Conservation (phyloP, 2,113 vertebrate species). For the Chlorodrepanis virens region DNA sequence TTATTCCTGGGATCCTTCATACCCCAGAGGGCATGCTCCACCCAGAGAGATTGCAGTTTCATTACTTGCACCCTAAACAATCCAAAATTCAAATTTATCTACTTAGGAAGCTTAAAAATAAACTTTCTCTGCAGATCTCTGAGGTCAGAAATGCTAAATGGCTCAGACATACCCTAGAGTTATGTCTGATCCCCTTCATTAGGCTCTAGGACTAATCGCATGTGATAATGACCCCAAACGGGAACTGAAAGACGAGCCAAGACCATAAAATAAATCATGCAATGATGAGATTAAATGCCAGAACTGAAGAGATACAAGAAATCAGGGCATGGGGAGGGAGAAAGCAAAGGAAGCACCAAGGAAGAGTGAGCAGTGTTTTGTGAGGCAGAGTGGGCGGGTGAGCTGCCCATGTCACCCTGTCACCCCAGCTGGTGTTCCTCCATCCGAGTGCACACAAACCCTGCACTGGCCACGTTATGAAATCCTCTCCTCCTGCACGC, state of each 20-base stretch:
- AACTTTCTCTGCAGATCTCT: slow-evolving; percentile 34
- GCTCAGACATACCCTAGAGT: slow-evolving; percentile 31
- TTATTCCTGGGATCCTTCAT: slow-evolving; percentile 24
- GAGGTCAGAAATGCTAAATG: neutral
- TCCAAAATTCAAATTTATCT: slow-evolving; percentile 1
- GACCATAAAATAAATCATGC: neutral
- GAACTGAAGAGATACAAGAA: neutral
- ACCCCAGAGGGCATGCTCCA: neutral
- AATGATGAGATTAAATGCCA: neutral
- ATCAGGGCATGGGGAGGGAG: neutral
- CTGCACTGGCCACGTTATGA: neutral
- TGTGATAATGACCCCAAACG: neutral
- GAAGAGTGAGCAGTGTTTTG: neutral
- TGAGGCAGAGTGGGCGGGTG: neutral
- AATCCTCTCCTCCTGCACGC: neutral
- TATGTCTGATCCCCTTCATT: slow-evolving; percentile 14
- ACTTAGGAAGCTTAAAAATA: slow-evolving; percentile 45
- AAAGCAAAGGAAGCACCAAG: neutral
- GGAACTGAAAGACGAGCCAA: neutral
- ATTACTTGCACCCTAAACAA: slow-evolving; percentile 22
- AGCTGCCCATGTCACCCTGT: fast-evolving
- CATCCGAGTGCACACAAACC: neutral
- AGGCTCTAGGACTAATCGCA: slow-evolving; percentile 11
- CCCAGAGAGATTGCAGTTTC: neutral
- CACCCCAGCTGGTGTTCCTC: neutral